Base-by-base conservation (phyloP, 2,888 invertebrate genomes). In the Theodoxus fluviatilis region DNA sequence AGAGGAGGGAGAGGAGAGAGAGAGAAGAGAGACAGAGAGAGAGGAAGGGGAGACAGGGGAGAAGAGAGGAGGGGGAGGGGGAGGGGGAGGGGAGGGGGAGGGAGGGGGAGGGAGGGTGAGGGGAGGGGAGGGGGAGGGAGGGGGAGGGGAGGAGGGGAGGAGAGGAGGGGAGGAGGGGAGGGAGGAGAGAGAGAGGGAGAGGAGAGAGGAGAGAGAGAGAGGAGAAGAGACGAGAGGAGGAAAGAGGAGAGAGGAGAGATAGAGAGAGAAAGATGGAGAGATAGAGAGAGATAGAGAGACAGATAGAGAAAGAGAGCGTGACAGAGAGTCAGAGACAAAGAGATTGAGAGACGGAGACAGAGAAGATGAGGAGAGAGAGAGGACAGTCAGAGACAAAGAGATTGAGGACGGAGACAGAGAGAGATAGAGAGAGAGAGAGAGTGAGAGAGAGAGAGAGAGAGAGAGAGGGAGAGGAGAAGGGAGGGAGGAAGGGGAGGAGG, bases 241-340 rank as follows among this genome's bases (percentile, higher is more conserved):
- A 2, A 9, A 65, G 65, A 40, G 1, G 43, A 25, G 28, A 1
- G 40, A 9, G 43, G 1, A 40, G 35, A 35, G 0, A 65, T n/a
- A 40, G 1, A 35, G 28, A 65, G 40, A 40, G n/a, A n/a, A 6
- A 35, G 35, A 37, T n/a, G 37, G 3, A 38, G 64, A 37, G 31
- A 22, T 1, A 65, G 65, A 40, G 1, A 35, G 9, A 65, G 65
- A 40, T 9, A 35, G 9, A 65, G 65, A 40, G 35, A 35, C 22
- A 43, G 43, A 28, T 15, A n/a, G 38, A 65, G 65, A 28, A 40
- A 35, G 38, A 65, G 65, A 28, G 0, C 25, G 38, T 40, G 65
- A 28, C 7, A 35, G 1, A 65, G 6, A 55, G 9, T 7, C 28
- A 9, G 31, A 31, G 31, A 9, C 28, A 25, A 65, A 22, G 25